phyloP scores from a whole-genome alignment of 2,797 vertebrate species.

The Alectoris magna region DNA sequence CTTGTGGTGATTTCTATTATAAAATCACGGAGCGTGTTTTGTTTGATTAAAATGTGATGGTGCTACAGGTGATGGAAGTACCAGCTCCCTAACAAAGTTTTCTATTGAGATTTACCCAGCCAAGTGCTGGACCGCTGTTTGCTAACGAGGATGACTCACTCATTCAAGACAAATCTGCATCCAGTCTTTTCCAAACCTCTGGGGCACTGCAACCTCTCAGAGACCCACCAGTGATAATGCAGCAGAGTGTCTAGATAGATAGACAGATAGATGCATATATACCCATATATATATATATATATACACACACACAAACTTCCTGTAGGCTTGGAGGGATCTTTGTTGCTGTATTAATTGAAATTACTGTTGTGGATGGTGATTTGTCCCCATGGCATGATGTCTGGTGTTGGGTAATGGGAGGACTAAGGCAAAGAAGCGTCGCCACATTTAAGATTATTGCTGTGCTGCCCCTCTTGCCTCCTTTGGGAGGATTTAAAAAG shows the following conservation, averaged over 20 bases:
- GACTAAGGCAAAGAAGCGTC: neutral
- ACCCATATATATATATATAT: no score
- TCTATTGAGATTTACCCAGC: neutral
- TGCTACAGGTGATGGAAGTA: neutral
- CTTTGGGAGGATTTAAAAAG: neutral
- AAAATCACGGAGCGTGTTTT: accelerated
- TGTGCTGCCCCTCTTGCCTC: neutral
- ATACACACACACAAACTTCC: no score
- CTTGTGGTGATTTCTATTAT: neutral
- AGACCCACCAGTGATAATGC: neutral
- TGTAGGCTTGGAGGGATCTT: neutral
- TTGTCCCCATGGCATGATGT: neutral
- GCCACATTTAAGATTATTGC: accelerated
- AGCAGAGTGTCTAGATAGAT: neutral
- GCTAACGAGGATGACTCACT: neutral
- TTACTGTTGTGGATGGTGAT: accelerated
- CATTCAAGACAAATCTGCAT: neutral
- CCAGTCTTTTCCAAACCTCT: neutral
- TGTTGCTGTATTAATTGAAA: neutral
- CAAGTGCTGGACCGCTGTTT: accelerated
- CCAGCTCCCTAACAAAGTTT: accelerated
- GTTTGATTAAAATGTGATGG: neutral
- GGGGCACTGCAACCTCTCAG: neutral
- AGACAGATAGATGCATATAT: no score
- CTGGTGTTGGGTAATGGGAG: neutral